Conservation (phyloP, 2,113 vertebrate species). For the Danionella cerebrum region DNA sequence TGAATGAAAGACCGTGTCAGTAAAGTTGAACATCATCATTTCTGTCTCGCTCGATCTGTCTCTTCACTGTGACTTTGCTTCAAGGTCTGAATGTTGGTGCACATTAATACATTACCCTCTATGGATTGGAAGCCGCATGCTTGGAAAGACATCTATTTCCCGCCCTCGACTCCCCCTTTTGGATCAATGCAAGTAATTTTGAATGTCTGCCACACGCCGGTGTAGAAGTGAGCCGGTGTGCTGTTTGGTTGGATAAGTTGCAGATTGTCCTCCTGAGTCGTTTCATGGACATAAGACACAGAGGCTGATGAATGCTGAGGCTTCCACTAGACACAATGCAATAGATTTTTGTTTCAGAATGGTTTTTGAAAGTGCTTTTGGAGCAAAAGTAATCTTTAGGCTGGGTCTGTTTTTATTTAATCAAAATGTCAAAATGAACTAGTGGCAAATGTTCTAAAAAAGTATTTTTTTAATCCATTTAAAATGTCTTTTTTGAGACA, state of each 20-base stretch:
- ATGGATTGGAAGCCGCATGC: not conserved
- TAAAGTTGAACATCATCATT: constrained; percentile 25
- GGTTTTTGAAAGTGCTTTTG: too few species aligned
- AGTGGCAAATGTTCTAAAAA: too few species aligned
- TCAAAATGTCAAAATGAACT: too few species aligned
- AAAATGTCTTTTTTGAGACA: too few species aligned
- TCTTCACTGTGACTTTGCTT: not conserved
- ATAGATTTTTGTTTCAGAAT: too few species aligned
- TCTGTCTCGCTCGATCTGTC: not conserved
- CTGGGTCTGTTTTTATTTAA: too few species aligned
- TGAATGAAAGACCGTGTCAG: not conserved
- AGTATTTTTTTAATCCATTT: too few species aligned
- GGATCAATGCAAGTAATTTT: not conserved
- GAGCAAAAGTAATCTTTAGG: too few species aligned
- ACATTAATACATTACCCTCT: constrained; percentile 3
- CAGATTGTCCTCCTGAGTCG: not conserved
- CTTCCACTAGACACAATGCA: too few species aligned
- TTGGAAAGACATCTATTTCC: not conserved
- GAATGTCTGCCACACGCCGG: not conserved
- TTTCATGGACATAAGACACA: not conserved
- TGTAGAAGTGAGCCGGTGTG: not conserved
- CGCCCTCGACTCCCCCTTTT: not conserved
- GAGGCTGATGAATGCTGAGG: not conserved
- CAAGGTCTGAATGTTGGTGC: not conserved
- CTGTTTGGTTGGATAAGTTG: not conserved